Percentiles rank a stretch among this genome's conserved stretches.
Conservation (phyloP, 92 coral and sea anemone genomes). For the Bergia sp. region DNA sequence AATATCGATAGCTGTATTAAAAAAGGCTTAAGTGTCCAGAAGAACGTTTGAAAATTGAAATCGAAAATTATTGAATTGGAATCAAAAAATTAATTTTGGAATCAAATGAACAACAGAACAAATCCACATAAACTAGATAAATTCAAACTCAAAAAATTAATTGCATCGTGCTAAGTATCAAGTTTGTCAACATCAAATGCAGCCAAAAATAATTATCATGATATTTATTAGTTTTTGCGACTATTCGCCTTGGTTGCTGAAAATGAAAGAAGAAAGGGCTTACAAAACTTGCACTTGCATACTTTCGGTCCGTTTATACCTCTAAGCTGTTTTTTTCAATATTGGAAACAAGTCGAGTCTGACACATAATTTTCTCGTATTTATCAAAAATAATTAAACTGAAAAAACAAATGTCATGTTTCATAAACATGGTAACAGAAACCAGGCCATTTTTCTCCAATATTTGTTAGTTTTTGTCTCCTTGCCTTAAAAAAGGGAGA, state of each 20-base stretch:
- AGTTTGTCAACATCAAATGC: not conserved
- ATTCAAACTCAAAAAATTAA: not conserved
- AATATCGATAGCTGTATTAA: not conserved
- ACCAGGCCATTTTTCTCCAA: not conserved
- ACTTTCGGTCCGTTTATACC: not conserved
- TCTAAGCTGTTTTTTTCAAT: not conserved
- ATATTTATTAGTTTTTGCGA: not conserved
- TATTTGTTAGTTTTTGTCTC: not conserved
- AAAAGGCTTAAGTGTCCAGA: not conserved
- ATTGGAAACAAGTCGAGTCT: conserved; percentile 16
- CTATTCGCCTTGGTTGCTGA: not conserved
- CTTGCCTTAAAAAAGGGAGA: not conserved
- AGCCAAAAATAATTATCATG: not conserved
- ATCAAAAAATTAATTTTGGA: not conserved
- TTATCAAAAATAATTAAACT: conserved; percentile 1
- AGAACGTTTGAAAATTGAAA: not conserved
- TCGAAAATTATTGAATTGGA: not conserved
- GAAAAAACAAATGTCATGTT: not conserved
- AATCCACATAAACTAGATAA: not conserved
- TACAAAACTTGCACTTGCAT: no score
- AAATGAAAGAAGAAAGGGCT: no score
- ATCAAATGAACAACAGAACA: not conserved
- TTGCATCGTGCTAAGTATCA: not conserved
- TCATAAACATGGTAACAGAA: not conserved
- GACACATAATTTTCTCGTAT: not conserved